These are phyloP conservation scores for Gallinago stenura DNA, from an alignment of 2,797 vertebrate species.

Conservation along the genomic window DNA sequence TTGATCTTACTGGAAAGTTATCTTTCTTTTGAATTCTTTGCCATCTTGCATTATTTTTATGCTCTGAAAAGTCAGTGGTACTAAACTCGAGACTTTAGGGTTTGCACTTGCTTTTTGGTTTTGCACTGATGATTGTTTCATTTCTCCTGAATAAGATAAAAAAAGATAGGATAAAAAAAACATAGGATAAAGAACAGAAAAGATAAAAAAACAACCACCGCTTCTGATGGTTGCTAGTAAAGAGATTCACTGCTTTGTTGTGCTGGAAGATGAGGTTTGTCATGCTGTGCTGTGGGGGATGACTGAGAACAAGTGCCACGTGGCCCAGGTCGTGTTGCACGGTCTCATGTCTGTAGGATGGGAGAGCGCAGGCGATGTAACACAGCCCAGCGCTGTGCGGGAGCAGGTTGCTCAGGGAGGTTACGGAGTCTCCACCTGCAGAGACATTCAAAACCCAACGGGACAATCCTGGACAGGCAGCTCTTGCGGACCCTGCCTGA, in stretches of 20 bases:
- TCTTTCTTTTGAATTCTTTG: not conserved
- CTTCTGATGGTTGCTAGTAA: not conserved
- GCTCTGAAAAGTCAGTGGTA: not conserved
- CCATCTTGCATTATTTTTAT: conserved; percentile 22
- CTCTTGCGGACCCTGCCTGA: not conserved
- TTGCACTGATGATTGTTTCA: not conserved
- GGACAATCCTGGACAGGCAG: not conserved
- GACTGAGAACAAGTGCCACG: not conserved
- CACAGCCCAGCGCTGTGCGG: not conserved
- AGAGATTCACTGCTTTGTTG: not conserved
- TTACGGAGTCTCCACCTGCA: not conserved
- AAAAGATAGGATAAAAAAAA: not conserved
- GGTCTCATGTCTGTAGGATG: no score
- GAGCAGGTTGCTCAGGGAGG: not conserved
- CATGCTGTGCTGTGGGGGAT: not conserved
- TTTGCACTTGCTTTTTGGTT: not conserved
- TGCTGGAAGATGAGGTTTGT: not conserved
- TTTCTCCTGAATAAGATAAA: not conserved
- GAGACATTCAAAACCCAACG: not conserved
- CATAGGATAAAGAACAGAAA: not conserved
- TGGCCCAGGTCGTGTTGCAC: not conserved
- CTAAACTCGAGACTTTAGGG: not conserved
- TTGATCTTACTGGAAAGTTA: not conserved
- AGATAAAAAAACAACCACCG: fast-evolving
- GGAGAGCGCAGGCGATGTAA: not conserved